Evolutionary conservation across 2,797 vertebrate genomes (phyloP), one percentile per base, ranked within the genome.

Genomic region (Enteromius fasciolatus): DNA sequence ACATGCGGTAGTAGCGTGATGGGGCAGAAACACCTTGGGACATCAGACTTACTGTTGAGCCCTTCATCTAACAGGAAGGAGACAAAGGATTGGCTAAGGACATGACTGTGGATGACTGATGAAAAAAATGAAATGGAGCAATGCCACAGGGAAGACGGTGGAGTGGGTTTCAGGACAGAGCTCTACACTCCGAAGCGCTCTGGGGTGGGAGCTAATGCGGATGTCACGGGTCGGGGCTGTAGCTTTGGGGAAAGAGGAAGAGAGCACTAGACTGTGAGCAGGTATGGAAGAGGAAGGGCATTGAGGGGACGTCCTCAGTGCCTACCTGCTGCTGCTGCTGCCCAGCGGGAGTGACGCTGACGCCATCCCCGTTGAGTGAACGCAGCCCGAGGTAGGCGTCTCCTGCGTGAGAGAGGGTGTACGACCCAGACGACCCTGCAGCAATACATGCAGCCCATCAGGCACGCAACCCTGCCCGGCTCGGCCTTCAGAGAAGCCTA

Each of bases 351-450:
- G 94, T 91, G 86, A 93, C 90, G 91, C 72, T 89, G 89, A 94
- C 91, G 88, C 90, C 91, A 91, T 94, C 93, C 88, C 94, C 94
- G 90, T 95, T 94, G 91, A 96, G 92, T 0, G 93, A 93, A 87
- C 86, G 95, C 90, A 96, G 89, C 85, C 93, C 90, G 82, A 95
- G 90, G 90, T 94, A 96, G 12, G 92, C 50, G 57, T 95, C 95
- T 87, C 94, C 91, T 74, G 95, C 89, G 88, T 94, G 93, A 88
- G 95, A 93, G 93, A 96, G 94, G 84, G 92, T 94, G 90, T 94
- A 95, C 88, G 95, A 95, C 90, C 93, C 93, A 76, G 94, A 93
- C 78, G 94, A 95, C 91, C 94, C 95, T 96, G 94, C 68, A 87
- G 90, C 85, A 91, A 91, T 86, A 89, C 87, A 88, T 84, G 86